phyloP scores from a whole-genome alignment of 2,888 invertebrate genomes.

The Catonia carolina region DNA sequence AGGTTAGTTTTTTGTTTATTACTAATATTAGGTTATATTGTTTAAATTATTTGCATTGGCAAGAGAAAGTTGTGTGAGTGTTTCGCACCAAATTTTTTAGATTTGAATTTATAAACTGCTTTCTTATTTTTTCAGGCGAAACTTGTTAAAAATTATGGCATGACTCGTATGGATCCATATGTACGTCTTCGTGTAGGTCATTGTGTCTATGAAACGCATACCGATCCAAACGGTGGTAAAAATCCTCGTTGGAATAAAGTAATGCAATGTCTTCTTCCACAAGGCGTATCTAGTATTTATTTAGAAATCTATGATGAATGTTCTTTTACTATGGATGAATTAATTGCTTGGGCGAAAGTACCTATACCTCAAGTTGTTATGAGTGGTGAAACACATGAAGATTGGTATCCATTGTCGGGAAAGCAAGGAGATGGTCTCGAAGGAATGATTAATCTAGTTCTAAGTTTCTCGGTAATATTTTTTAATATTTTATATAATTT shows the following conservation, averaged over 20 bases:
- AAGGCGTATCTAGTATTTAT: slow-evolving; percentile 81
- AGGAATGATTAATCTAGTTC: slow-evolving; percentile 85
- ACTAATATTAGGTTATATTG: no score
- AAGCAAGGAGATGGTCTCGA: slow-evolving; percentile 93
- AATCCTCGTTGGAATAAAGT: slow-evolving; percentile 95
- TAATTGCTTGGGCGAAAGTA: slow-evolving; percentile 90
- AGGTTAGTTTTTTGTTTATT: no score
- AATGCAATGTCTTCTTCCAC: slow-evolving; percentile 80
- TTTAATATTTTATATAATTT: slow-evolving; percentile 34
- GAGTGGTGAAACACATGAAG: slow-evolving; percentile 84
- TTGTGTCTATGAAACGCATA: slow-evolving; percentile 91
- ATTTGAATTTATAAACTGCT: neutral
- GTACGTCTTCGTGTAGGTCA: slow-evolving; percentile 88
- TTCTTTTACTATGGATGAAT: slow-evolving; percentile 92
- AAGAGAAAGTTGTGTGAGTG: no score
- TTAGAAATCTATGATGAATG: slow-evolving; percentile 96
- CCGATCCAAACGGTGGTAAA: slow-evolving; percentile 89
- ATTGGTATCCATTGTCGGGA: slow-evolving; percentile 90
- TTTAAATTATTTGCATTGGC: no score
- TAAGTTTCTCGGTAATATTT: slow-evolving; percentile 71
- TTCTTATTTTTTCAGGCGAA: slow-evolving; percentile 55
- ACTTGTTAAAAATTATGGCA: slow-evolving; percentile 88
- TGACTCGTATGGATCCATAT: slow-evolving; percentile 95
- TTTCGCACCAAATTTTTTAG: no score
- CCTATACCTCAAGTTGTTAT: slow-evolving; percentile 78